Percentiles rank a stretch among this genome's conserved stretches.
Evolutionary conservation across 2,797 vertebrate genomes (phyloP).

Genomic region (Cyprinella venusta): DNA sequence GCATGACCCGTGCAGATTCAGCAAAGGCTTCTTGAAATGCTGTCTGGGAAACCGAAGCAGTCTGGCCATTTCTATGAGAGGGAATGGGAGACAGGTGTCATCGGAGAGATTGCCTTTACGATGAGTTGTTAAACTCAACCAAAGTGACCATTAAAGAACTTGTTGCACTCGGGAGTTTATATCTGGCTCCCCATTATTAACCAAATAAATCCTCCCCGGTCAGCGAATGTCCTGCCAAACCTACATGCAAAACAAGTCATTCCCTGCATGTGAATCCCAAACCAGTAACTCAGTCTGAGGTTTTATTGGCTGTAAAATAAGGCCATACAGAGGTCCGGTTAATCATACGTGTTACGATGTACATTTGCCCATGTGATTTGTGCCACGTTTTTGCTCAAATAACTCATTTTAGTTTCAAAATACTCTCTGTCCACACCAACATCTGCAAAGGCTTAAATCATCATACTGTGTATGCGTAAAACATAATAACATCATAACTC

Average conservation of each 20-base stretch:
- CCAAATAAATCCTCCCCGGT: constrained; percentile 32
- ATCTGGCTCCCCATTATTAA: constrained; percentile 27
- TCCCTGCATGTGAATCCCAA: not conserved
- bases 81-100: constrained; percentile 34
- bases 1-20: constrained; percentile 31
- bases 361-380: not conserved
- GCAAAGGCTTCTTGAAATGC: constrained; percentile 36
- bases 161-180: constrained; percentile 9
- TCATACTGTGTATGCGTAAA: not conserved
- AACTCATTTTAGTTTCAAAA: not conserved
- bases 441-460: not conserved
- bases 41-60: constrained; percentile 32
- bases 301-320: constrained; percentile 22
- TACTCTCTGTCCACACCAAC: not conserved
- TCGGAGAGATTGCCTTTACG: constrained; percentile 37
- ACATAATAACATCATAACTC: not conserved
- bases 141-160: constrained; percentile 31
- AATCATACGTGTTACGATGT: constrained; percentile 18
- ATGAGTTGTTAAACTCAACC: constrained; percentile 34
- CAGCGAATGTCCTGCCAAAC: not conserved
- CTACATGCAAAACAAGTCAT: constrained; percentile 18
- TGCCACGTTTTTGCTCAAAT: not conserved
- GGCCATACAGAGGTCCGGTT: not conserved
- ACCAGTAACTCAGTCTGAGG: constrained; percentile 3
- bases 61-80: constrained; percentile 25